phyloP scores from a whole-genome alignment of 2,113 vertebrate species.

The Xenopus tropicalis region DNA sequence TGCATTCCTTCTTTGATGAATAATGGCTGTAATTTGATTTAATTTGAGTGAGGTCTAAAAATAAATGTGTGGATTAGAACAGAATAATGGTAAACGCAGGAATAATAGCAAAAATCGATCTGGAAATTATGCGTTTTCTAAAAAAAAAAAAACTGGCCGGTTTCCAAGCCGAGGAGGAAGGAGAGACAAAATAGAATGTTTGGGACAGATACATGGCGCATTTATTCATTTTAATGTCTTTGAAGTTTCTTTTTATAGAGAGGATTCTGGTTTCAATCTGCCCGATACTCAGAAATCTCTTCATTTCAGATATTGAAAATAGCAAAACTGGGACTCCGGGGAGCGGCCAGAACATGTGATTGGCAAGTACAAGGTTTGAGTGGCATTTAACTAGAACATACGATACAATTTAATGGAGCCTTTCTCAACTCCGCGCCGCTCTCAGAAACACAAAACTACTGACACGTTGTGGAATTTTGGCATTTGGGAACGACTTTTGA shows the following conservation, averaged over 20 bases:
- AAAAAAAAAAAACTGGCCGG: too few relatives aligned
- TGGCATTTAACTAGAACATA: constrained; percentile 40
- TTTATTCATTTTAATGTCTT: too few relatives aligned
- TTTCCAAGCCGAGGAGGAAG: too few relatives aligned
- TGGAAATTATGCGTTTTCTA: neutral
- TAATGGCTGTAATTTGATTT: constrained; percentile 30
- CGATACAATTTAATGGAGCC: constrained; percentile 22
- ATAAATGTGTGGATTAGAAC: constrained; percentile 13
- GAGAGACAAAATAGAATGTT: too few relatives aligned
- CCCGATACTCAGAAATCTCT: too few relatives aligned
- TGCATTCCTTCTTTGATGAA: constrained; percentile 1
- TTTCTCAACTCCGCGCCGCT: neutral
- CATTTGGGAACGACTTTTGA: too few relatives aligned
- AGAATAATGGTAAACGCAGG: constrained; percentile 10
- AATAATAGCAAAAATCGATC: constrained; percentile 15
- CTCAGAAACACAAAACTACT: too few relatives aligned
- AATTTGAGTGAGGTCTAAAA: constrained; percentile 16
- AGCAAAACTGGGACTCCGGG: constrained; percentile 8
- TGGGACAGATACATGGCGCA: too few relatives aligned
- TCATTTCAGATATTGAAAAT: too few relatives aligned
- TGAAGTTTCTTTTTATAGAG: too few relatives aligned
- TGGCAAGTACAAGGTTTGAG: constrained; percentile 34
- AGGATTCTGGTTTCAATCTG: too few relatives aligned
- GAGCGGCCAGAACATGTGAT: constrained; percentile 11
- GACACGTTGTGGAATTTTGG: too few relatives aligned